Conservation (phyloP, 2,888 invertebrate species). For the Blastobasis adustella region DNA sequence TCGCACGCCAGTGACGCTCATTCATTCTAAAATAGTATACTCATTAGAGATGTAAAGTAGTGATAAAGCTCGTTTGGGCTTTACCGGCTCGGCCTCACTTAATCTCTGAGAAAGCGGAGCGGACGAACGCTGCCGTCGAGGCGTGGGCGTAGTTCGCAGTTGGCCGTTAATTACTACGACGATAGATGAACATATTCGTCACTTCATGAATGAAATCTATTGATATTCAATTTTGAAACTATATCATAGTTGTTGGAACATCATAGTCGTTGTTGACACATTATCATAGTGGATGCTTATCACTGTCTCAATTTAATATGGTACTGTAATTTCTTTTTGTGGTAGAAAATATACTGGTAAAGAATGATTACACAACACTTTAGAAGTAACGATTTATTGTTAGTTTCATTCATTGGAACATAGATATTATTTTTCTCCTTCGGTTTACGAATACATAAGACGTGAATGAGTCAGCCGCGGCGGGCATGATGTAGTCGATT, state of each 20-base stretch:
- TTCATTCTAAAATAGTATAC: constrained; percentile 37
- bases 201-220: constrained; percentile 5
- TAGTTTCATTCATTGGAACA: too few relatives aligned
- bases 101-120: constrained; percentile 16
- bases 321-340: too few relatives aligned
- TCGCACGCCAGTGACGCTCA: constrained; percentile 33
- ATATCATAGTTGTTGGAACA: too few relatives aligned
- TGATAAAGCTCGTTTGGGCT: constrained; percentile 20
- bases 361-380: too few relatives aligned
- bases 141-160: constrained; percentile 18
- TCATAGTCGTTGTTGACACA: too few relatives aligned
- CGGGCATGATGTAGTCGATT: constrained; percentile 19
- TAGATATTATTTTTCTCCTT: too few relatives aligned
- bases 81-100: constrained; percentile 12
- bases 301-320: too few relatives aligned
- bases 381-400: too few relatives aligned
- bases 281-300: too few relatives aligned
- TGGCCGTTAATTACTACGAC: constrained; percentile 19
- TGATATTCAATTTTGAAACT: neutral
- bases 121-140: constrained; percentile 7
- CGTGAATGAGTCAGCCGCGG: constrained; percentile 19
- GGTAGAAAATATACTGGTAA: too few relatives aligned
- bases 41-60: constrained; percentile 31
- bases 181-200: constrained; percentile 16
- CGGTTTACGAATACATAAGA: neutral